Evolutionary conservation across 2,113 vertebrate genomes (phyloP).

Genomic region (Eretmochelys imbricata): DNA sequence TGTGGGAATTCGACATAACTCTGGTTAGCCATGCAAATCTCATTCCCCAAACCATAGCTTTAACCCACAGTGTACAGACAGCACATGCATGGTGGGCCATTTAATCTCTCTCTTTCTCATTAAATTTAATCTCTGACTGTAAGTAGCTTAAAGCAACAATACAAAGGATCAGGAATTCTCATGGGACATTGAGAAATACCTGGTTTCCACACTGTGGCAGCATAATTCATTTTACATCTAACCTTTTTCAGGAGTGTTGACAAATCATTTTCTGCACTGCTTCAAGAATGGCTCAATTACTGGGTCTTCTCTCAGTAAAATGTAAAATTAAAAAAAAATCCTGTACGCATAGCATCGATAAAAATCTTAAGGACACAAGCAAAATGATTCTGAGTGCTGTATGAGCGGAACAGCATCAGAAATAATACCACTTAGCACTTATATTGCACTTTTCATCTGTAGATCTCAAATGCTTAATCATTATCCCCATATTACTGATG

Average conservation of each 20-base stretch:
- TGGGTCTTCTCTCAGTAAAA: not conserved
- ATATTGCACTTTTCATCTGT: not conserved
- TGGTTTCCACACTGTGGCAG: not conserved
- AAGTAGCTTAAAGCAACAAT: conserved; percentile 19
- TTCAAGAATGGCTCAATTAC: not conserved
- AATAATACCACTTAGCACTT: not conserved
- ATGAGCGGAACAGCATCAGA: not conserved
- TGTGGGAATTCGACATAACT: not conserved
- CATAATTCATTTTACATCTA: not conserved
- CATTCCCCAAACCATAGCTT: conserved; percentile 11
- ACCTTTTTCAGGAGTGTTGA: not conserved
- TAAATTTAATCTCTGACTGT: conserved; percentile 25
- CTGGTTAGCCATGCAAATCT: not conserved
- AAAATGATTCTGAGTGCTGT: not conserved
- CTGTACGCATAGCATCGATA: not conserved
- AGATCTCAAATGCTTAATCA: not conserved
- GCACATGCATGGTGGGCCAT: not conserved
- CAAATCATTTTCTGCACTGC: not conserved
- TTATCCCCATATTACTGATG: not conserved
- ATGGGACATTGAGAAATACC: not conserved
- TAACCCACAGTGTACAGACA: not conserved
- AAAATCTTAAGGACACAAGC: not conserved
- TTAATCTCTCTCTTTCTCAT: not conserved
- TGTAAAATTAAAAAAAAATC: not conserved
- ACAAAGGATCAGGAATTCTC: conserved; percentile 25